Conservation (phyloP, 2,113 vertebrate species). For the Saimiri boliviensis region DNA sequence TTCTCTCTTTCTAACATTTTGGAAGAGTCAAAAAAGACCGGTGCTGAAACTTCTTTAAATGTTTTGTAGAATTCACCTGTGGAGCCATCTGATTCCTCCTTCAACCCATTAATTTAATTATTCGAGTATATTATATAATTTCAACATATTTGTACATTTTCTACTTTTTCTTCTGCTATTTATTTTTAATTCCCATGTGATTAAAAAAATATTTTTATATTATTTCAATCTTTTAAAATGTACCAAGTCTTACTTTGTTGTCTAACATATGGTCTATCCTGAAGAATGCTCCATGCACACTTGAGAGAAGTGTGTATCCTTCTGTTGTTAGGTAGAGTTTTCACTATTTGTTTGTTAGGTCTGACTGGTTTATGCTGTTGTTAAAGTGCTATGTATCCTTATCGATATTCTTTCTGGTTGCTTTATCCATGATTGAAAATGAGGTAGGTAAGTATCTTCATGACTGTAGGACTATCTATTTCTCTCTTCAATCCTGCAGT, state of each 20-base stretch:
- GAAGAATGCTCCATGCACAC: background rate
- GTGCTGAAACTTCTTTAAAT: background rate
- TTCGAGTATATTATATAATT: background rate
- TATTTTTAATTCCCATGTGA: background rate
- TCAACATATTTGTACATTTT: background rate
- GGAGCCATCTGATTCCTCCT: background rate
- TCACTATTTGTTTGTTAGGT: background rate
- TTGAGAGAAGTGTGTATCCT: background rate
- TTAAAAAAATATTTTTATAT: background rate
- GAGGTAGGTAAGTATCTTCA: background rate
- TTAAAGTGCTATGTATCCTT: background rate
- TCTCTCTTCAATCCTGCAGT: background rate
- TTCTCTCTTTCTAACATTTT: background rate
- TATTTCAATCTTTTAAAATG: background rate
- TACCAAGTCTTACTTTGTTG: background rate
- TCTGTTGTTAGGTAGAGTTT: background rate
- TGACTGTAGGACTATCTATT: background rate
- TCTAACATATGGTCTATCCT: background rate
- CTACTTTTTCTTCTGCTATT: background rate
- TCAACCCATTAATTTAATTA: background rate
- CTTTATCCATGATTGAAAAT: background rate
- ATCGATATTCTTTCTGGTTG: background rate
- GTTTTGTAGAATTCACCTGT: background rate
- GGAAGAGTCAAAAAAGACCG: background rate
- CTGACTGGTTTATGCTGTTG: background rate